A percentile compares a stretch with the other conserved stretches of the same genome.
These are phyloP conservation scores for Cynopterus brachyotis DNA, from an alignment of 2,113 vertebrate species.

Conservation along the genomic window DNA sequence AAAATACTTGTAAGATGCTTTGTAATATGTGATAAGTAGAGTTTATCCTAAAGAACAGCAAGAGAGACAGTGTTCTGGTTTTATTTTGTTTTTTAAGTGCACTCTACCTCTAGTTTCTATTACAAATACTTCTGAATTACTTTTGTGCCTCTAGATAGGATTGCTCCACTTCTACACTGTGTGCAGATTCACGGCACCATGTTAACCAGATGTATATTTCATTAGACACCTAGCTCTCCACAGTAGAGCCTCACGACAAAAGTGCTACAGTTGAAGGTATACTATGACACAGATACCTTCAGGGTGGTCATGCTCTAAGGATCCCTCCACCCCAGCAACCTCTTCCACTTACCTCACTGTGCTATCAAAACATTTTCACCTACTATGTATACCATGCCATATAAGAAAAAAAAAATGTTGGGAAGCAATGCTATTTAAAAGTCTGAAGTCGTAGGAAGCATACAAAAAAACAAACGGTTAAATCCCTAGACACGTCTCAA, in stretches of 20 bases:
- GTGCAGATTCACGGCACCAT: not conserved
- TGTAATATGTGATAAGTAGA: not conserved
- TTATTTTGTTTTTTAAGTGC: not conserved
- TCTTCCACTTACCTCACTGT: not conserved
- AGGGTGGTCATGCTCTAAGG: not conserved
- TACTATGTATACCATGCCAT: not conserved
- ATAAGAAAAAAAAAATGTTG: not conserved
- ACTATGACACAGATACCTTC: not conserved
- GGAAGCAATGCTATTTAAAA: not conserved
- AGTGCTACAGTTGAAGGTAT: not conserved
- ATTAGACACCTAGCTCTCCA: not conserved
- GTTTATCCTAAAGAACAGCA: not conserved
- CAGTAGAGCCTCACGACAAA: not conserved
- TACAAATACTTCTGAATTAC: slow-evolving; percentile 35
- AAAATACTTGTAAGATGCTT: not conserved
- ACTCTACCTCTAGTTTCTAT: slow-evolving; percentile 37
- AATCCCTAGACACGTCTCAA: not conserved
- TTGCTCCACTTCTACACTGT: not conserved
- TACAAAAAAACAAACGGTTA: slow-evolving; percentile 2
- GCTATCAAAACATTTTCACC: not conserved
- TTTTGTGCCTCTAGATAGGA: not conserved
- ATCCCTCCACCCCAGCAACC: not conserved
- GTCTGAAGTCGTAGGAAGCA: not conserved
- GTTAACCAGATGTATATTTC: not conserved
- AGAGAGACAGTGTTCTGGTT: not conserved